Base-by-base conservation (phyloP, 2,797 vertebrate genomes). In the Carduelis carduelis region DNA sequence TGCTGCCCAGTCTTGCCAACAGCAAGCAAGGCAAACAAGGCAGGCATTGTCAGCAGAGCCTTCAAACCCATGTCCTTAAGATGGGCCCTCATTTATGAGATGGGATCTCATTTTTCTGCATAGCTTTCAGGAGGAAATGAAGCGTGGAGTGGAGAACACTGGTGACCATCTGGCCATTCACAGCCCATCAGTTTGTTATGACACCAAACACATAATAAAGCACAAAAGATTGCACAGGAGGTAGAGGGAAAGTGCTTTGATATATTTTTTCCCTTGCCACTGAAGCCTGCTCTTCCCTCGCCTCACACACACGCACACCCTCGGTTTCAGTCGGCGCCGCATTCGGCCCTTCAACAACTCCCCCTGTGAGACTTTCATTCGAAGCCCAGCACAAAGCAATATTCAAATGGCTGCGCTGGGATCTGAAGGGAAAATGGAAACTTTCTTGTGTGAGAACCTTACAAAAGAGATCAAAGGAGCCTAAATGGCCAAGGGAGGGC, bases 131-230 rank as follows among this genome's bases (percentile, higher is more conserved):
- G 95, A 93, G 95, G 97, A 97, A 97, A 97, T 96, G 93, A 96
- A 96, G 91, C 92, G 72, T 94, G 92, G 91, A 97, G 82, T 76
- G 71, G 53, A 92, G 97, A 97, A 97, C 96, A 94, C 74, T 96
- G 92, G 91, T 89, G 85, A 97, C 89, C 97, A 97, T 97, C 97
- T 97, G 97, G 96, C 94, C 88, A 96, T 96, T 96, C 93, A 97
- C 93, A 97, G 92, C 93, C 94, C 93, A 95, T 96, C 93, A 65
- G 65, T 95, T 95, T 91, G 87, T 97, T 96, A 96, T 96, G 96
- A 96, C 95, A 97, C 95, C 86, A 91, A 95, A 95, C 92, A 94
- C 95, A 89, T 96, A 87, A 91, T 96, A 96, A 94, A 97, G 82
- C 92, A 92, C 97, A 96, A 96, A 97, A 90, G 95, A 91, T 94